Evolutionary conservation across 1,140 invertebrate species (phyloP).

Genomic region (Daktulosphaira vitifoliae): DNA sequence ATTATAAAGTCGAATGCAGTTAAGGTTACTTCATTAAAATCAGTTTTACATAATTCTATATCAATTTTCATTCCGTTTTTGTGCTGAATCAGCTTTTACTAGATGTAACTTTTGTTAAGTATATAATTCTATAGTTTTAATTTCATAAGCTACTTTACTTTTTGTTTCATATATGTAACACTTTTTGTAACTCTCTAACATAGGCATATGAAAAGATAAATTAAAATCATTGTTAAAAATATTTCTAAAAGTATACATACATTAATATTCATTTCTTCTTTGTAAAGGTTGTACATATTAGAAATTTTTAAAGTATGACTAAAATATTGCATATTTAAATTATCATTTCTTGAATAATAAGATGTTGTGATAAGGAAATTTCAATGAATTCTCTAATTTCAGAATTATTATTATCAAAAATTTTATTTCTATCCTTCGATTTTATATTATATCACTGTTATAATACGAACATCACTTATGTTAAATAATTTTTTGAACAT

Average conservation of each 20-base stretch:
- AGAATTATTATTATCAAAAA: too few relatives aligned
- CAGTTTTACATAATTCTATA: neutral
- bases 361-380: neutral
- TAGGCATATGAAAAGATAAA: constrained; percentile 2
- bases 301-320: constrained; percentile 8
- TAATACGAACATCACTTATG: neutral
- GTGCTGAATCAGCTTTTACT: constrained; percentile 2
- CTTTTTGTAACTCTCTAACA: neutral
- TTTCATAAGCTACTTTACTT: constrained; percentile 10
- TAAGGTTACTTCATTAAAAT: constrained; percentile 1
- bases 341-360: constrained; percentile 3
- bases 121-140: constrained; percentile 1
- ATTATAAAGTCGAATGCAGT: constrained; percentile 11
- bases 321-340: constrained; percentile 9
- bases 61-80: constrained; percentile 1
- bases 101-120: neutral
- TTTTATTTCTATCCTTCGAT: too few relatives aligned
- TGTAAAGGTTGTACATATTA: constrained; percentile 2
- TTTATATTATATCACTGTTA: too few relatives aligned
- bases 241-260: constrained; percentile 4
- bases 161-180: neutral
- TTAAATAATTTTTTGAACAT: constrained; percentile 7
- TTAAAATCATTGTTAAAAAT: constrained; percentile 12
- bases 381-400: constrained; percentile 5
- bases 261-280: constrained; percentile 6